Evolutionary conservation across 2,888 invertebrate genomes (phyloP).

Genomic region (Tenthredo mesomela): DNA sequence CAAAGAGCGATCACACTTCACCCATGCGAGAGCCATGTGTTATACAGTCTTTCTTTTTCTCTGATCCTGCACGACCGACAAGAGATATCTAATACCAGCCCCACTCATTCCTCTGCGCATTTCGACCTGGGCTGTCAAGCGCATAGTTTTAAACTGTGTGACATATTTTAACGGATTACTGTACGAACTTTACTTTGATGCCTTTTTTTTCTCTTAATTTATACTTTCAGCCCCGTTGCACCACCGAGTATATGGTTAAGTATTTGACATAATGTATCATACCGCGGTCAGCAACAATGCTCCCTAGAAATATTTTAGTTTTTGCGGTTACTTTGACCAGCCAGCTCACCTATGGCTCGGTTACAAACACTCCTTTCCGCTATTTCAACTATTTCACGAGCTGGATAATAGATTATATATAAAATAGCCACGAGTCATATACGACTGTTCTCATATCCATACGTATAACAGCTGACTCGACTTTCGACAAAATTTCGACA

Average conservation of each 20-base stretch:
- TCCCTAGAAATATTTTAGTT: constrained; percentile 67
- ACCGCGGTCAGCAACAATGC: constrained; percentile 64
- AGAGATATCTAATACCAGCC: constrained; percentile 34
- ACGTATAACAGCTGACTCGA: neutral
- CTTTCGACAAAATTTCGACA: neutral
- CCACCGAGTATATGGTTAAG: neutral
- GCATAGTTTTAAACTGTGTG: constrained; percentile 47
- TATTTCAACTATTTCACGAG: constrained; percentile 46
- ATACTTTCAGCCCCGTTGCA: constrained; percentile 14
- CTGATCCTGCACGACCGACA: constrained; percentile 14
- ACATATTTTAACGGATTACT: constrained; percentile 44
- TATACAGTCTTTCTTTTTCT: constrained; percentile 19
- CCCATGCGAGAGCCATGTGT: constrained; percentile 57
- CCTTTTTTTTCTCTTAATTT: constrained; percentile 32
- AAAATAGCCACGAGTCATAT: neutral
- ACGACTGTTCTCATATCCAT: neutral
- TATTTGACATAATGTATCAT: constrained; percentile 45
- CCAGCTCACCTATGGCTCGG: neutral
- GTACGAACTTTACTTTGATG: constrained; percentile 40
- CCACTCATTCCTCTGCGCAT: neutral
- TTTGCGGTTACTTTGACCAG: constrained; percentile 73
- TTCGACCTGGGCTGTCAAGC: neutral
- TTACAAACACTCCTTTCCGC: neutral
- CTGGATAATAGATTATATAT: neutral
- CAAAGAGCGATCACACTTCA: constrained; percentile 72